Base-by-base conservation (phyloP, 2,113 vertebrate genomes). In the Caloenas nicobarica region DNA sequence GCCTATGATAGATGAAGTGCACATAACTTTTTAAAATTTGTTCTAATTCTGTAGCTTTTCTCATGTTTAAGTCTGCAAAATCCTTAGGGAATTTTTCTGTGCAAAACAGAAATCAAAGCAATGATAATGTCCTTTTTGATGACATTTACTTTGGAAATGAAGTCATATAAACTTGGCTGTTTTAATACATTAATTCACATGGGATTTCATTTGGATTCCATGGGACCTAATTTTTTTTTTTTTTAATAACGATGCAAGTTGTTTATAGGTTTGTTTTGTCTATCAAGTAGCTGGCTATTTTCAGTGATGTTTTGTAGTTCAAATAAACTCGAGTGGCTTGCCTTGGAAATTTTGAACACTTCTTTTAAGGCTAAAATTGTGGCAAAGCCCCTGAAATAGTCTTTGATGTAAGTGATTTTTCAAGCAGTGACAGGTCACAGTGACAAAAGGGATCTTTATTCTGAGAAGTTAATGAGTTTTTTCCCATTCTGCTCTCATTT, bases 401-500 rank as follows among this genome's bases (percentile, higher is more conserved):
- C 40, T 86, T 88, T 81, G 71, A 86, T 94, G 46, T 58, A 53
- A 70, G 33, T 74, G 72, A 88, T 86, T 90, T 89, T 90, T 90
- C 86, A 78, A 81, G 72, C 42, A 74, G 46, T 81, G 60, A 70
- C 60, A 73, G 40, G 71, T 88, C 71, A 64, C 88, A 93, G 72
- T 88, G 79, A 90, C 74, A 77, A 66, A 93, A 86, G 33, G 38
- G 24, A 33, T 57, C 51, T 91, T 94, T 89, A n/a, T 77, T 50
- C 24, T 44, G 65, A 89, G 64, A 94, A 95, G 46, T 86, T 86
- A 91, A 94, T 0, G 0, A 95, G 28, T 66, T 51, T 62, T 94
- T 91, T 72, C 65, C 72, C 22, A 51, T 91, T 97, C 66, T 87
- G 42, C n/a, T 96, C 31, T 80, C 88, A 89, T 82, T 92, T 96